These are phyloP conservation scores for Anabacerthia variegaticeps DNA, from an alignment of 2,797 vertebrate species.

Conservation along the genomic window DNA sequence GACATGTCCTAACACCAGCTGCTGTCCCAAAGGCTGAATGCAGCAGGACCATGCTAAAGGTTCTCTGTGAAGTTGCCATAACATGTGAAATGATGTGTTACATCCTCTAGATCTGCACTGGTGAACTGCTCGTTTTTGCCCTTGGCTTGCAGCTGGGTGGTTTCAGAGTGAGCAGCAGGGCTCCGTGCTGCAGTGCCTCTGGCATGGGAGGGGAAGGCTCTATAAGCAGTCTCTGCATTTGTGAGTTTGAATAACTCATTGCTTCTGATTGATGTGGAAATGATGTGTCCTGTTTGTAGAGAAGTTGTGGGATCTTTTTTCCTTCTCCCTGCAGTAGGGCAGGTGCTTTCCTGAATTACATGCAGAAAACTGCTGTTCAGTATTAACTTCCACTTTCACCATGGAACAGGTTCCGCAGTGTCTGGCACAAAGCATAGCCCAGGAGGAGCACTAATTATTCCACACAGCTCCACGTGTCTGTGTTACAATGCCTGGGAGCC, in stretches of 20 bases:
- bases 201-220: not conserved
- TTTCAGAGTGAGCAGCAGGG: not conserved
- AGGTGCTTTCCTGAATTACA: not conserved
- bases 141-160: not conserved
- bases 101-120: not conserved
- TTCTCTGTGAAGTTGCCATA: not conserved
- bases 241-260: not conserved
- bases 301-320: not conserved
- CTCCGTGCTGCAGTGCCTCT: not conserved
- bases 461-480: rapidly evolving
- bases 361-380: not conserved
- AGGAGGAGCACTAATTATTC: not conserved
- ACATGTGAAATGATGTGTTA: not conserved
- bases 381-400: not conserved
- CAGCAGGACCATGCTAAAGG: not conserved
- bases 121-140: not conserved
- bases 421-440: not conserved
- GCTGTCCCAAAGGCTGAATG: not conserved
- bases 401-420: not conserved
- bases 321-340: not conserved
- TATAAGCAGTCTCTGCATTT: not conserved
- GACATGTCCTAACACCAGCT: not conserved
- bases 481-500: not conserved
- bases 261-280: not conserved
- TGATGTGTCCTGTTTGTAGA: not conserved